Base-by-base conservation (phyloP, 2,888 invertebrate species). In the Sphaerophoria rueppellii region DNA sequence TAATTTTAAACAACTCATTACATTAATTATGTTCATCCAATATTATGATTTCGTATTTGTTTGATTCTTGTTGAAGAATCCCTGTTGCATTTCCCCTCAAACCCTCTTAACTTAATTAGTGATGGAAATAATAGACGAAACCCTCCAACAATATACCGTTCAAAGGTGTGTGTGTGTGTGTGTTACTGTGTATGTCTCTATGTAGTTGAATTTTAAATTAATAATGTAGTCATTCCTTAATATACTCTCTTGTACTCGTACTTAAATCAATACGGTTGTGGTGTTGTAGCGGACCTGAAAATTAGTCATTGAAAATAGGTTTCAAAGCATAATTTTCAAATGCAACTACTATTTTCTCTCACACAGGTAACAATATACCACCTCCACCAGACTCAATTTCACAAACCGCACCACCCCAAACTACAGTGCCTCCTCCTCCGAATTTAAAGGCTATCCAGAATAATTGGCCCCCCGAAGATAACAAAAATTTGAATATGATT, bases 311-410 rank as follows among this genome's bases (percentile, higher is more conserved):
- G 4, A 14, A 34, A 34, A 63, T 35, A 48, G 35, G 24, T 24
- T 24, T 24, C 24, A 34, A 9, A 63, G 57, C 40, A 61, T 79
- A 34, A 69, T 32, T 57, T 40, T 40, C 50, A 76, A 60, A 60
- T 69, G 72, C 58, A 72, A 77, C 57, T 24, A 24, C 24, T 76
- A 34, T 70, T 82, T 82, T 82, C 63, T 78, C 73, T 78, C 54
- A 82, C 65, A 61, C 82, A 82, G 82, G 70, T 46, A 74, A 74
- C 69, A 70, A 24, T 24, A 24, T 24, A 24, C 24, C 24, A 24
- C 24, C 57, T 63, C 52, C 60, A n/a, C 78, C 70, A 63, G 65
- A 35, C 50, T 52, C 72, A 55, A 73, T 58, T 58, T 11, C 69
- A 70, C 73, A 24, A 24, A 1, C 46, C 52, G 48, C 78, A 73